Percentiles rank a stretch among this genome's conserved stretches.
Evolutionary conservation across 2,113 vertebrate genomes (phyloP).

Genomic region (Clarias magur): DNA sequence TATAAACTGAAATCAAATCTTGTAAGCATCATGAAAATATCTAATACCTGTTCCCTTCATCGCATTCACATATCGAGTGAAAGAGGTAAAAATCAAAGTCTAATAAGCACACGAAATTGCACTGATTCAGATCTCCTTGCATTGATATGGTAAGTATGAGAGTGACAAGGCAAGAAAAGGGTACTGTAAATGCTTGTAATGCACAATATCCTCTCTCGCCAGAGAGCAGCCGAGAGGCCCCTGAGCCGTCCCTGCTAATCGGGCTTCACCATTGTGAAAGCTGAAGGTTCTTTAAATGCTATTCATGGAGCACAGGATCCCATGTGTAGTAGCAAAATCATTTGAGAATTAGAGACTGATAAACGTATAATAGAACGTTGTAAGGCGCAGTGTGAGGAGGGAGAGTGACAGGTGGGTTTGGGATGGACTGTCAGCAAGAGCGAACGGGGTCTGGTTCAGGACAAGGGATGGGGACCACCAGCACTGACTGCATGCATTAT

Average conservation of each 20-base stretch:
- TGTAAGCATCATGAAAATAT: not conserved
- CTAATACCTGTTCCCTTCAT: not conserved
- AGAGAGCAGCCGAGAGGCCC: slow-evolving; percentile 65
- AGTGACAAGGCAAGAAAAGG: slow-evolving; percentile 32
- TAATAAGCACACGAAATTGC: slow-evolving; percentile 14
- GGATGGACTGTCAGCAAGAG: slow-evolving; percentile 61
- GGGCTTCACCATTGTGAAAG: slow-evolving; percentile 66
- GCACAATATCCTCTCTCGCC: slow-evolving; percentile 71
- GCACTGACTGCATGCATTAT: not conserved
- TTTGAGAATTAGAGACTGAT: slow-evolving; percentile 72
- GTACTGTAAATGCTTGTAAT: slow-evolving; percentile 62
- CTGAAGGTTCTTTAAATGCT: slow-evolving; percentile 73
- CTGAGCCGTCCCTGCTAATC: slow-evolving; percentile 68
- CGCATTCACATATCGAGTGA: not conserved
- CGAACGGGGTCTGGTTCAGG: not conserved
- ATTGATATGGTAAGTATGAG: slow-evolving; percentile 28
- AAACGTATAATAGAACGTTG: slow-evolving; percentile 71
- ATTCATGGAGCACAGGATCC: slow-evolving; percentile 68
- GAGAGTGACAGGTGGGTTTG: slow-evolving; percentile 52
- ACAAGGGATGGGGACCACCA: not conserved
- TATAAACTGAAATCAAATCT: not conserved
- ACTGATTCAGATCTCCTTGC: slow-evolving; percentile 17
- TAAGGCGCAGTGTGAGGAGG: slow-evolving; percentile 61
- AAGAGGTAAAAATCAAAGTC: not conserved
- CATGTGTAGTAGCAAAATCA: slow-evolving; percentile 59